Evolutionary conservation across 2,797 vertebrate genomes (phyloP), one percentile per base, ranked within the genome.

Genomic region (Etheostoma perlongum): DNA sequence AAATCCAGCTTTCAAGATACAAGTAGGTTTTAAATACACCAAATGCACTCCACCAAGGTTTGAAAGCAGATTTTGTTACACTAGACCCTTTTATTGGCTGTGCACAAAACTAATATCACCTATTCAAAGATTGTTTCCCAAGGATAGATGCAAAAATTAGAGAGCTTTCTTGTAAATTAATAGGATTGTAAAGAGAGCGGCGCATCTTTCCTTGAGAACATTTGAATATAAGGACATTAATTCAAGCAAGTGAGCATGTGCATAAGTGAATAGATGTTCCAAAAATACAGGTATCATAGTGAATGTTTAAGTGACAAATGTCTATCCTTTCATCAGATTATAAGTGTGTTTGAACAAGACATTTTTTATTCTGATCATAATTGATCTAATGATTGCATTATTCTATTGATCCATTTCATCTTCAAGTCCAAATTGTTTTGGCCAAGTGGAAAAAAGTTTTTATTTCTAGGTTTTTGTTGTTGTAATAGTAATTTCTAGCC

Each of bases 131-230:
- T 46, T 25, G 15, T 49, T 59, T 48, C n/a, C 23, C 68, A 59
- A 74, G 54, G 48, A 47, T 23, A 52, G 53, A 27, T 53, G 18
- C 52, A n/a, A 59, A 59, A 66, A 59, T 51, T 36, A n/a, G 46
- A 67, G 55, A 46, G 10, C 23, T 14, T 19, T 52, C 63, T 55
- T 42, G 15, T 57, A 44, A 54, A 68, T 51, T 11, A 57, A 63
- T 63, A 63, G 33, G 61, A 42, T 55, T 13, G 47, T 36, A 59
- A 61, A 60, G 62, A 66, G 62, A 63, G 58, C 36, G 62, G 55
- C 23, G 21, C 13, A 14, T 15, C 25, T 11, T 30, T 40, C 51
- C 51, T 44, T 49, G 52, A 57, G 55, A 72, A 10, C 30, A 49
- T 70, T 60, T 69, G 54, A 48, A 48, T 54, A 42, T 46, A 58